These are phyloP conservation scores for Distichodus sexfasciatus DNA, from an alignment of 2,797 vertebrate species.

Conservation along the genomic window DNA sequence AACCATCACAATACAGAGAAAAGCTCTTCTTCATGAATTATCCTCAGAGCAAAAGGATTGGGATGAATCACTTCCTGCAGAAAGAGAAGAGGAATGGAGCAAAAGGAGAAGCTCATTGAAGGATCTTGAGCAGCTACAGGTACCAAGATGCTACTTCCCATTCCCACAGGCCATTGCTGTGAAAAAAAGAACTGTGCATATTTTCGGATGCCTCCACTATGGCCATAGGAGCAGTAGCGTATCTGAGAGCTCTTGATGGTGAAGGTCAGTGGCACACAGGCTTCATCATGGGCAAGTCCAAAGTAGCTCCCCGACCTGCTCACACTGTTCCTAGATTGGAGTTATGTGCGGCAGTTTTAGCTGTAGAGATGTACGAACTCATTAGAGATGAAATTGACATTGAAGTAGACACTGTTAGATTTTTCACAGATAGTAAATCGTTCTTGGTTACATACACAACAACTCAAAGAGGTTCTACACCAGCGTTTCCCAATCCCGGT, in stretches of 20 bases:
- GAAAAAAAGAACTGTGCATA: constrained; percentile 7
- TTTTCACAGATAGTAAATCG: constrained; percentile 20
- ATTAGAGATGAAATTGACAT: too few species aligned
- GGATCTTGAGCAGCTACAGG: not conserved
- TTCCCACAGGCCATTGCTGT: too few species aligned
- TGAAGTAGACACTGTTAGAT: too few species aligned
- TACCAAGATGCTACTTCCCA: not conserved
- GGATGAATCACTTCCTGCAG: not conserved
- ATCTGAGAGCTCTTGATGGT: constrained; percentile 20
- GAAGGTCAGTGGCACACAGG: too few species aligned
- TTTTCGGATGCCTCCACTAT: constrained; percentile 29
- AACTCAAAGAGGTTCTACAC: constrained; percentile 2
- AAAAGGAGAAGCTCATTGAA: not conserved
- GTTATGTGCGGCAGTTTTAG: too few species aligned
- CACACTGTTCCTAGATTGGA: too few species aligned
- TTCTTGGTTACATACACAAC: constrained; percentile 19
- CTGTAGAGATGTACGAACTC: too few species aligned
- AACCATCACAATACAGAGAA: not conserved
- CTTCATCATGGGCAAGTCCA: too few species aligned
- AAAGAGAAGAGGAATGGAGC: not conserved
- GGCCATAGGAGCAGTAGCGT: constrained; percentile 23
- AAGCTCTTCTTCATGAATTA: not conserved
- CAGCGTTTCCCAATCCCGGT: too few species aligned
- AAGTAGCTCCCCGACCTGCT: too few species aligned
- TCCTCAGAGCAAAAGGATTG: not conserved